These are phyloP conservation scores for Xenops minutus DNA, from an alignment of 2,797 vertebrate genomes.

Conservation along the genomic window DNA sequence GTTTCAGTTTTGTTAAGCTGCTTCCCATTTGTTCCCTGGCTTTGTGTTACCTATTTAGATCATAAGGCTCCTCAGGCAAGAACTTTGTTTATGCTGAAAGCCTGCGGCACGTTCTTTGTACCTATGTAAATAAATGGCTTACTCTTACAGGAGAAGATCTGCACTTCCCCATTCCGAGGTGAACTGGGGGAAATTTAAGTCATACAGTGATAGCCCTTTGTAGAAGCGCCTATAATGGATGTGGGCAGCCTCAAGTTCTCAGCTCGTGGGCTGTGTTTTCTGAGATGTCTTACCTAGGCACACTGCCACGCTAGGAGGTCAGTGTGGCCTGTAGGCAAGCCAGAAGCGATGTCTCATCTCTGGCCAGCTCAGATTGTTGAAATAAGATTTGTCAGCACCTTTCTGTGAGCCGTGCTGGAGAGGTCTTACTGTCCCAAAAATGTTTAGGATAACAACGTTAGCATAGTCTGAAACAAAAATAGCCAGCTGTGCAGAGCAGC, in stretches of 20 bases:
- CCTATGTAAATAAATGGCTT: background rate
- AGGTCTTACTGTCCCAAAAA: background rate
- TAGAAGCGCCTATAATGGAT: background rate
- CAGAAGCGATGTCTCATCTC: background rate
- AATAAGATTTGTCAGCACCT: background rate
- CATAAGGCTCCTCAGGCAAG: background rate
- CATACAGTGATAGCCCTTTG: background rate
- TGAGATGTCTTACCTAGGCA: background rate
- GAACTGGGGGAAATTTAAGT: background rate
- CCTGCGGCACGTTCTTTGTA: background rate
- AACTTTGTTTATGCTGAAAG: background rate
- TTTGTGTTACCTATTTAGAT: background rate
- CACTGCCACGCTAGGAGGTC: background rate
- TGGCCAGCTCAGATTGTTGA: background rate
- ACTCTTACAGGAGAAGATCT: background rate
- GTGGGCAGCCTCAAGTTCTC: background rate
- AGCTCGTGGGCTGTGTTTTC: background rate
- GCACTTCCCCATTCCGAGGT: background rate
- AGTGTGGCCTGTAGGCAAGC: background rate
- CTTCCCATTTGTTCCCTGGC: background rate
- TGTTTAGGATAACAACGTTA: background rate
- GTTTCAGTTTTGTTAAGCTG: background rate
- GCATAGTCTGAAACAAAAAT: rapidly evolving
- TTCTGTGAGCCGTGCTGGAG: background rate
- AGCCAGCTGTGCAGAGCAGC: background rate